These are phyloP conservation scores for Telmatherina bonti DNA, from an alignment of 2,797 vertebrate genomes.

Conservation along the genomic window DNA sequence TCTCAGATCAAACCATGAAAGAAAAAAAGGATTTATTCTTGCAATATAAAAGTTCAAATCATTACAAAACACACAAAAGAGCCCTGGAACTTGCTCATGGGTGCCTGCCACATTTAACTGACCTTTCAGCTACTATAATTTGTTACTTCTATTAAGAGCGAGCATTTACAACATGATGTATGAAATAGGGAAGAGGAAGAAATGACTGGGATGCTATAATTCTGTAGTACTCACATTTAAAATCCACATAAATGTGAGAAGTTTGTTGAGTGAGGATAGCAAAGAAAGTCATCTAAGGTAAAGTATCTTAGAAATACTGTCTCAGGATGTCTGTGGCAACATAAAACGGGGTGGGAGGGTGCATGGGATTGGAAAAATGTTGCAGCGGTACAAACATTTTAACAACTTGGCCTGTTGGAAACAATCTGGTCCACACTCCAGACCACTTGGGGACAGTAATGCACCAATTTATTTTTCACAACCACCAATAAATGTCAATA, in stretches of 20 bases:
- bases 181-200: conserved; percentile 58
- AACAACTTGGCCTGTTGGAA: too few relatives aligned
- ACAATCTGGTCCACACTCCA: too few relatives aligned
- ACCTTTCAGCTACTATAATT: conserved; percentile 72
- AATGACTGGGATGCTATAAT: conserved; percentile 51
- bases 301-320: conserved; percentile 7
- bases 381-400: too few relatives aligned
- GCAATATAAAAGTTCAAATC: conserved; percentile 40
- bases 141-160: conserved; percentile 55
- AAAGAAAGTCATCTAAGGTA: conserved; percentile 23
- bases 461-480: too few relatives aligned
- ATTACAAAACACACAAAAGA: conserved; percentile 47
- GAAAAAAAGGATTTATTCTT: conserved; percentile 41
- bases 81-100: conserved; percentile 48
- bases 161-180: conserved; percentile 61
- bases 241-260: conserved; percentile 48
- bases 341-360: too few relatives aligned
- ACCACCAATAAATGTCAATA: too few relatives aligned
- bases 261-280: conserved; percentile 33
- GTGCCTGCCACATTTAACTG: conserved; percentile 53
- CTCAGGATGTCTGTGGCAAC: too few relatives aligned
- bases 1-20: conserved; percentile 8
- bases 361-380: too few relatives aligned
- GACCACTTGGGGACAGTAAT: too few relatives aligned
- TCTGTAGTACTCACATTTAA: conserved; percentile 41